These are phyloP conservation scores for Neodiprion fabricii DNA, from an alignment of 1,140 invertebrate genomes.

Conservation along the genomic window DNA sequence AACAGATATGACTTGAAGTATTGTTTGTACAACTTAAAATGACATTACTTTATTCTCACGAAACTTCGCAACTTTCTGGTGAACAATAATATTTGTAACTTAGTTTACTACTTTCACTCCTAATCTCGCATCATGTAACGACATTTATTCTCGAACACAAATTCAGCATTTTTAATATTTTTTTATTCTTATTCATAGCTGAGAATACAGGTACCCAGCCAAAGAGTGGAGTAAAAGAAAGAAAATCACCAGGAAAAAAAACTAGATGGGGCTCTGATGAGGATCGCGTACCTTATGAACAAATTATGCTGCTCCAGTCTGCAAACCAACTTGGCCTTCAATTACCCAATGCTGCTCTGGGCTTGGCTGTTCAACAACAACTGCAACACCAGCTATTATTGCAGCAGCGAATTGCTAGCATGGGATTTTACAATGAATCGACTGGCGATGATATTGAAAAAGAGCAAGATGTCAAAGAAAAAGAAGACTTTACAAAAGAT, in stretches of 20 bases:
- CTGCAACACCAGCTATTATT: slow-evolving; percentile 32
- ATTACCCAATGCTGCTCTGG: slow-evolving; percentile 48
- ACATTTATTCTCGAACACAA: too few species aligned
- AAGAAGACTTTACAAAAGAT: slow-evolving; percentile 52
- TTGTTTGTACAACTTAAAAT: too few species aligned
- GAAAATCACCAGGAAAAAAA: slow-evolving; percentile 53
- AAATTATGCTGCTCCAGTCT: slow-evolving; percentile 56
- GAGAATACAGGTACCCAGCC: background rate
- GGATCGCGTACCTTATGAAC: slow-evolving; percentile 57
- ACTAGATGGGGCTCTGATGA: slow-evolving; percentile 60
- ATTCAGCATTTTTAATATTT: background rate
- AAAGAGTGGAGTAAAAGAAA: slow-evolving; percentile 35
- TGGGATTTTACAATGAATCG: slow-evolving; percentile 54
- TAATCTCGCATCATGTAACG: too few species aligned
- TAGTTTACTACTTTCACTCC: too few species aligned
- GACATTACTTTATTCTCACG: too few species aligned
- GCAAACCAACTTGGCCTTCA: slow-evolving; percentile 51
- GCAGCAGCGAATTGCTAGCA: slow-evolving; percentile 29
- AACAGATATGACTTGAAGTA: too few species aligned
- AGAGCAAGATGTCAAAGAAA: slow-evolving; percentile 53
- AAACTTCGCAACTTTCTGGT: too few species aligned
- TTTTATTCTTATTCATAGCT: slow-evolving; percentile 10
- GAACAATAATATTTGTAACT: too few species aligned
- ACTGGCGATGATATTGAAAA: slow-evolving; percentile 52
- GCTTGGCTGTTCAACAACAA: slow-evolving; percentile 47